Evolutionary conservation across 2,797 vertebrate genomes (phyloP).

Genomic region (Xenops minutus): DNA sequence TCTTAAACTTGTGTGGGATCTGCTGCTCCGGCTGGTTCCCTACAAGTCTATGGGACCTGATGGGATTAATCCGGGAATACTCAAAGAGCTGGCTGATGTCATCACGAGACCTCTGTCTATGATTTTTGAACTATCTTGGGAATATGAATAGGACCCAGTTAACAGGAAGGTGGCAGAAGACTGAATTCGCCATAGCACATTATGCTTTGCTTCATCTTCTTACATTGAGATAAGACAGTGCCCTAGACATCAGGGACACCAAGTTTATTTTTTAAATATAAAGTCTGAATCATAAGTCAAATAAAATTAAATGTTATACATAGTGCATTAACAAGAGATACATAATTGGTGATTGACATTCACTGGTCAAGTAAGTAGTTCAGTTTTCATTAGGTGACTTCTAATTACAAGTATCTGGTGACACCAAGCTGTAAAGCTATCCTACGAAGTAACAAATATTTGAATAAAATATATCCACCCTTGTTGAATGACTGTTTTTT

Average conservation of each 20-base stretch:
- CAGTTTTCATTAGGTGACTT: background rate
- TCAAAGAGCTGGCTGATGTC: background rate
- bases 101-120: background rate
- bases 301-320: background rate
- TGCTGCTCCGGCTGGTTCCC: background rate
- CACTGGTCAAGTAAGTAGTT: background rate
- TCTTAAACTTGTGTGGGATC: background rate
- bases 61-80: background rate
- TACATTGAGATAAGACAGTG: background rate
- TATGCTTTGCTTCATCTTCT: background rate
- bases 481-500: background rate
- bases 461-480: background rate
- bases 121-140: background rate
- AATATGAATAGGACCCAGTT: background rate
- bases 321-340: background rate
- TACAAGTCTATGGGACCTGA: background rate
- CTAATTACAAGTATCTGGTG: background rate
- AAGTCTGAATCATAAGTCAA: background rate
- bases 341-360: background rate
- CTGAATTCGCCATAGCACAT: background rate
- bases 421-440: background rate
- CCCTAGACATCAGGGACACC: background rate
- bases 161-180: background rate
- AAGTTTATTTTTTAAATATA: background rate
- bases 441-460: background rate